These are phyloP conservation scores for Pecten maximus DNA, from an alignment of 2,888 invertebrate species.

Conservation along the genomic window DNA sequence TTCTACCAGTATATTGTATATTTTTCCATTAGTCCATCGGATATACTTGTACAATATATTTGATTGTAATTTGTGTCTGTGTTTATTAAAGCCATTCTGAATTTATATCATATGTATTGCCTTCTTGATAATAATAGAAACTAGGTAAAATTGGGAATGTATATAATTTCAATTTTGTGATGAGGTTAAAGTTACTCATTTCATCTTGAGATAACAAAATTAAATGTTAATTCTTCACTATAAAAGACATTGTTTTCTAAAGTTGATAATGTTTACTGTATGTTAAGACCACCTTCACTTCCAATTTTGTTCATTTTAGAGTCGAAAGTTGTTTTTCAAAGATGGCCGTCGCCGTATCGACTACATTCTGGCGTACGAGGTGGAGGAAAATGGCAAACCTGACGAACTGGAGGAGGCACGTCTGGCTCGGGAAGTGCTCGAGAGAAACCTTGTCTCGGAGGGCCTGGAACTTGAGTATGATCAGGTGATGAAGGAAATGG, in stretches of 20 bases:
- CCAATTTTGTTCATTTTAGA: conserved; percentile 66
- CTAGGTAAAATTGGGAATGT: too few species aligned
- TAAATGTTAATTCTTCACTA: too few species aligned
- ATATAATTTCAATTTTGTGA: background rate
- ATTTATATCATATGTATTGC: too few species aligned
- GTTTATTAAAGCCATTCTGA: too few species aligned
- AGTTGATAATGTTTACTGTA: conserved; percentile 35
- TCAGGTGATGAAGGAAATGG: conserved; percentile 77
- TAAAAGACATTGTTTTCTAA: too few species aligned
- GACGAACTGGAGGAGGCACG: conserved; percentile 85
- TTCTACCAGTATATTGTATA: too few species aligned
- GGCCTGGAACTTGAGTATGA: conserved; percentile 93
- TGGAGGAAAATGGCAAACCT: conserved; percentile 85
- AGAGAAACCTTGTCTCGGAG: conserved; percentile 91
- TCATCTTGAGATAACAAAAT: too few species aligned
- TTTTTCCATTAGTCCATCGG: too few species aligned
- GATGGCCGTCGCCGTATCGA: conserved; percentile 89
- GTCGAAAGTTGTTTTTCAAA: conserved; percentile 76
- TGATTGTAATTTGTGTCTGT: too few species aligned
- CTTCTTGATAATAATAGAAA: too few species aligned
- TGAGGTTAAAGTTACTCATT: too few species aligned
- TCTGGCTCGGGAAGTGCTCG: conserved; percentile 84
- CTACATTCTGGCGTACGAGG: conserved; percentile 91
- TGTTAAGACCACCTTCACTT: background rate
- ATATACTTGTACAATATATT: too few species aligned